A percentile compares a stretch with the other conserved stretches of the same genome.
phyloP scores from a whole-genome alignment of 2,888 invertebrate species.

The Nemapogon koenigi region DNA sequence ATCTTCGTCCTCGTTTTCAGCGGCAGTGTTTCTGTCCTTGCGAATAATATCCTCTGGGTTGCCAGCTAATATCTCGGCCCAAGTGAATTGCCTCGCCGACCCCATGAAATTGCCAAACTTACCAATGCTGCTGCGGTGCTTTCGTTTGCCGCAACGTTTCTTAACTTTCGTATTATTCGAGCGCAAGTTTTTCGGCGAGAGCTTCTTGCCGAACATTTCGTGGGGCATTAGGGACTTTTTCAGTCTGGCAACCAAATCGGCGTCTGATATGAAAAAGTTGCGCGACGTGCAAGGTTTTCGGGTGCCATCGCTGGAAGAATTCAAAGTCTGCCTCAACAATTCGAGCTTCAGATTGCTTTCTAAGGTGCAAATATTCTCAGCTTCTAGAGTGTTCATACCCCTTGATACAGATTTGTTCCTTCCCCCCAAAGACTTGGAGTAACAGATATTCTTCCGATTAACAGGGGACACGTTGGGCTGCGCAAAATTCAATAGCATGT shows the following conservation, averaged over 20 bases:
- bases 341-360: conserved; percentile 52
- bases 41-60: conserved; percentile 70
- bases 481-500: conserved; percentile 47
- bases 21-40: conserved; percentile 39
- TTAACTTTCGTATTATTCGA: conserved; percentile 59
- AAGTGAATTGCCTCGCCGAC: conserved; percentile 64
- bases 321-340: conserved; percentile 45
- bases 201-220: conserved; percentile 51
- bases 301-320: conserved; percentile 49
- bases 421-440: conserved; percentile 38
- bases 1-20: conserved; percentile 25
- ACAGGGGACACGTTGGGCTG: conserved; percentile 35
- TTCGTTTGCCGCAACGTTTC: conserved; percentile 48
- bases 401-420: conserved; percentile 49
- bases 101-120: conserved; percentile 61
- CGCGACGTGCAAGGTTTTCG: conserved; percentile 51
- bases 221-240: conserved; percentile 58
- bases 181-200: conserved; percentile 70
- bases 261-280: conserved; percentile 56
- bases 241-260: conserved; percentile 47
- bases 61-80: conserved; percentile 71
- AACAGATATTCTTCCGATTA: conserved; percentile 39
- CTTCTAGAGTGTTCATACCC: conserved; percentile 43
- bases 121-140: conserved; percentile 46
- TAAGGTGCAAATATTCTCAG: conserved; percentile 47